These are phyloP conservation scores for Thymelicus acteon DNA, from an alignment of 2,888 invertebrate genomes.

Conservation along the genomic window DNA sequence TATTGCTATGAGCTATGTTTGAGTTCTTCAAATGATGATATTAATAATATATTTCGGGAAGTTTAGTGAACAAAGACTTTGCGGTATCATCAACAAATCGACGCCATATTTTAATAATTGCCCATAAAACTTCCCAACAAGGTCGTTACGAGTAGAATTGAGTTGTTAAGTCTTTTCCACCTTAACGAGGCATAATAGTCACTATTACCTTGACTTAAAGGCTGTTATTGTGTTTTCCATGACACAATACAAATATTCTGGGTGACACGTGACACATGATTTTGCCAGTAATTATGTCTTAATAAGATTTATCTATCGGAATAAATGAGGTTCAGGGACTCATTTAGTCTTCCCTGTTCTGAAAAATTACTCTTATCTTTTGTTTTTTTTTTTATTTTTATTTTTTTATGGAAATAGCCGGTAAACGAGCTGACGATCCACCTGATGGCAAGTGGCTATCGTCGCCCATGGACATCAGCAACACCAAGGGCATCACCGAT, in stretches of 20 bases:
- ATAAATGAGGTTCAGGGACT: conserved; percentile 9
- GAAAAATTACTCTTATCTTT: neutral
- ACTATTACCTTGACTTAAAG: neutral
- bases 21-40: neutral
- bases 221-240: neutral
- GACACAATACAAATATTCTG: neutral
- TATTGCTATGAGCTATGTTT: neutral
- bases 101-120: conserved; percentile 59
- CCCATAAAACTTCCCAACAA: conserved; percentile 64
- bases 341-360: neutral
- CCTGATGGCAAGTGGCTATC: too few relatives aligned
- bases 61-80: neutral
- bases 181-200: neutral
- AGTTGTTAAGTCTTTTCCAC: conserved; percentile 32
- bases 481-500: too few relatives aligned
- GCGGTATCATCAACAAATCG: conserved; percentile 17
- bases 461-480: too few relatives aligned
- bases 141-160: conserved; percentile 53
- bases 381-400: too few relatives aligned
- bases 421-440: too few relatives aligned
- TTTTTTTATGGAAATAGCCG: too few relatives aligned
- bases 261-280: conserved; percentile 13
- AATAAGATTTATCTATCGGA: conserved; percentile 1
- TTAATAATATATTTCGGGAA: neutral
- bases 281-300: conserved; percentile 16